Percentiles rank a stretch among this genome's conserved stretches.
These are phyloP conservation scores for Eugnorisma glareosa DNA, from an alignment of 2,888 invertebrate species.

Conservation along the genomic window DNA sequence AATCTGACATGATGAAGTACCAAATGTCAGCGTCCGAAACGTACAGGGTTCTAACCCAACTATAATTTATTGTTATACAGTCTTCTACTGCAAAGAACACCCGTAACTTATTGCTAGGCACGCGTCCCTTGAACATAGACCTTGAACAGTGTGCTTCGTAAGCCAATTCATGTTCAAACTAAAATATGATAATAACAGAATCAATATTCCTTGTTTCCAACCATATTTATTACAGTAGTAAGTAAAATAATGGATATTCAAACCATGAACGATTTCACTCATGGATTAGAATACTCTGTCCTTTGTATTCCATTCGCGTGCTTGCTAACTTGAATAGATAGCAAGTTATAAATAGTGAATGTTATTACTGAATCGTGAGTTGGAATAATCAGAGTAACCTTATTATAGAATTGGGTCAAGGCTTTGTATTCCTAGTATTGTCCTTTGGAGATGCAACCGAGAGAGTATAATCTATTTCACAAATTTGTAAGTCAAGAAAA, in stretches of 20 bases:
- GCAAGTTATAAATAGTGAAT: constrained; percentile 57
- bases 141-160: constrained; percentile 57
- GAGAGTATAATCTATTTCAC: neutral
- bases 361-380: constrained; percentile 48
- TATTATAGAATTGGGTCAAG: constrained; percentile 48
- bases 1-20: constrained; percentile 36
- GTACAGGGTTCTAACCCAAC: neutral
- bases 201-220: constrained; percentile 61
- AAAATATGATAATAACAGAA: constrained; percentile 59
- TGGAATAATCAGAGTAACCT: constrained; percentile 47
- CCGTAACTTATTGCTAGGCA: constrained; percentile 54
- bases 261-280: constrained; percentile 41
- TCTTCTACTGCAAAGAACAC: constrained; percentile 3
- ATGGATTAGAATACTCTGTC: constrained; percentile 1
- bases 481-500: neutral
- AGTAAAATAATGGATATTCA: constrained; percentile 50
- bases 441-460: neutral
- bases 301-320: constrained; percentile 53
- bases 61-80: constrained; percentile 41
- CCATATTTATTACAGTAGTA: constrained; percentile 56
- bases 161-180: constrained; percentile 58
- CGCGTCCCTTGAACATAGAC: constrained; percentile 26
- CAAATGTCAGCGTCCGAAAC: constrained; percentile 3
- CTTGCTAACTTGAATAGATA: constrained; percentile 53
- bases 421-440: neutral